Evolutionary conservation across 2,888 invertebrate genomes (phyloP).

Genomic region (Ramazzottius varieornatus): DNA sequence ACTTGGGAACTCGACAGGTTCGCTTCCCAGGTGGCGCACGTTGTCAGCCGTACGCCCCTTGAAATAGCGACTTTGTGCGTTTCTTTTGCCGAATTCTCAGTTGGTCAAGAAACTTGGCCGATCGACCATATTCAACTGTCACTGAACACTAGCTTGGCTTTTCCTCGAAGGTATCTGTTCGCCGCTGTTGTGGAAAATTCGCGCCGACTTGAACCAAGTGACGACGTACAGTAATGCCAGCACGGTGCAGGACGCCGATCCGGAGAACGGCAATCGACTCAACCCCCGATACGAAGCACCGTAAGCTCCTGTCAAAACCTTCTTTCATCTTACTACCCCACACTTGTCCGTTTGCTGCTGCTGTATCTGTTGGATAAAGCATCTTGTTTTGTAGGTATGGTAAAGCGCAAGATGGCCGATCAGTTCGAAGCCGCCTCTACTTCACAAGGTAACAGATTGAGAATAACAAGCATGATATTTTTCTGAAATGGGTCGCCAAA

Average conservation of each 20-base stretch:
- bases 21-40: no score
- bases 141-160: no score
- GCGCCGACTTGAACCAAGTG: conserved; percentile 37
- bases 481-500: no score
- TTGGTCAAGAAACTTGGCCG: no score
- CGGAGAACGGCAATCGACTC: conserved; percentile 75
- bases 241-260: no score
- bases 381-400: background rate
- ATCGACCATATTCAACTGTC: no score
- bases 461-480: no score
- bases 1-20: no score
- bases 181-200: conserved; percentile 73
- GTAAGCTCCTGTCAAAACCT: background rate
- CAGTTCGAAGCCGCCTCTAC: conserved; percentile 40
- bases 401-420: background rate
- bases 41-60: no score
- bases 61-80: no score
- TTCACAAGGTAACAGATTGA: conserved; percentile 56
- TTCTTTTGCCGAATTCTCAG: no score
- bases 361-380: background rate
- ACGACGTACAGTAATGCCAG: background rate
- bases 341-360: background rate
- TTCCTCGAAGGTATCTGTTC: conserved; percentile 76
- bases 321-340: background rate
- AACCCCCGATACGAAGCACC: conserved; percentile 58